A percentile compares a stretch with the other conserved stretches of the same genome.
Conservation (phyloP, 2,888 invertebrate genomes). For the Byasa hedistus region DNA sequence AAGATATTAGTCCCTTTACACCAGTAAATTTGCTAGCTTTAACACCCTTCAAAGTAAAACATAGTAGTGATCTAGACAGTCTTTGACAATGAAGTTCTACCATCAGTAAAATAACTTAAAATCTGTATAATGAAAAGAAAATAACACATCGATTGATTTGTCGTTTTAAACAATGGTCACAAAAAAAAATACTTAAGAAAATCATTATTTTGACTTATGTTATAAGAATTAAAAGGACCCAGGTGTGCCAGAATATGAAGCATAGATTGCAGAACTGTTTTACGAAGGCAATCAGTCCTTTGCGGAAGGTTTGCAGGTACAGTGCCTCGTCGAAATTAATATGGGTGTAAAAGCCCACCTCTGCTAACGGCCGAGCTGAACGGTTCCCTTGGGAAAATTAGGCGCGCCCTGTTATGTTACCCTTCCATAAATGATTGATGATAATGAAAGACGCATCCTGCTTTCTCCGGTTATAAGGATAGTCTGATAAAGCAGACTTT, state of each 20-base stretch:
- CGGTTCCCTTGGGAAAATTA: constrained; percentile 18
- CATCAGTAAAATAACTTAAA: no score
- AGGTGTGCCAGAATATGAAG: neutral
- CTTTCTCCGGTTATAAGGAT: neutral
- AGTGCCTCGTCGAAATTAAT: constrained; percentile 13
- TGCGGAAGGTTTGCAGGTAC: neutral
- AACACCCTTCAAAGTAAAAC: no score
- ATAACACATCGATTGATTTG: no score
- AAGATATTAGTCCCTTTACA: no score
- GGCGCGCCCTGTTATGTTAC: constrained; percentile 8
- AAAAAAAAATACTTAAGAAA: no score
- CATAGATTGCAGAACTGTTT: constrained; percentile 1
- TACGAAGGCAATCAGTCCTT: constrained; percentile 4
- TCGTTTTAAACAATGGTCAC: no score
- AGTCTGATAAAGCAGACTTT: neutral
- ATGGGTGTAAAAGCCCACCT: constrained; percentile 7
- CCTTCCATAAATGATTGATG: constrained; percentile 8
- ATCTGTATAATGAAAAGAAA: no score
- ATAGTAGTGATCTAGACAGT: no score
- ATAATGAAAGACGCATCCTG: neutral
- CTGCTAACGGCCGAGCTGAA: constrained; percentile 16
- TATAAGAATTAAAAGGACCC: neutral
- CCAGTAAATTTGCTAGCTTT: no score
- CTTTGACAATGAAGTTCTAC: no score
- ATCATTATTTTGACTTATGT: no score